A percentile compares a stretch with the other conserved stretches of the same genome.
phyloP scores from a whole-genome alignment of 2,113 vertebrate species.

The Chloropsis cyanopogon region DNA sequence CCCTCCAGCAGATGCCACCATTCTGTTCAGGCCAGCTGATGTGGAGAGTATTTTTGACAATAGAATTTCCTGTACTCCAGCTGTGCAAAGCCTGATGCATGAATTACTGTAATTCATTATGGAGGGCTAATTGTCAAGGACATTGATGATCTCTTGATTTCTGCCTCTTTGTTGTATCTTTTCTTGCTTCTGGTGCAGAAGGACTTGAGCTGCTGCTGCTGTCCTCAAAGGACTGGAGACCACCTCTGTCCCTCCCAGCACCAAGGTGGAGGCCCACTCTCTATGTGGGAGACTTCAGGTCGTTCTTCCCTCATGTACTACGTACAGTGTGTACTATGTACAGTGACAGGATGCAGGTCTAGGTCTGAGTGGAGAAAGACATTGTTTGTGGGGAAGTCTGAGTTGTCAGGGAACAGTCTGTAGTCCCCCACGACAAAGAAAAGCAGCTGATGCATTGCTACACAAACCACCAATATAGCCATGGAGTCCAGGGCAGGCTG shows the following conservation, averaged over 20 bases:
- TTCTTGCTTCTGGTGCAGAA: not conserved
- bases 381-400: not conserved
- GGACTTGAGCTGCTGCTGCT: not conserved
- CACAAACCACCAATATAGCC: rapidly evolving
- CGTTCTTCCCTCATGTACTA: not conserved
- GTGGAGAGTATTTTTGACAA: not conserved
- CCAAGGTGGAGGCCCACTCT: not conserved
- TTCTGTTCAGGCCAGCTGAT: not conserved
- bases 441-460: not conserved
- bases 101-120: not conserved
- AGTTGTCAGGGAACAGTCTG: not conserved
- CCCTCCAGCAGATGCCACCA: not conserved
- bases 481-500: not conserved
- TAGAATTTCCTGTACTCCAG: not conserved
- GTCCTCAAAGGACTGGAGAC: not conserved
- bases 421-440: not conserved
- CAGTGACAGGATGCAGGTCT: not conserved
- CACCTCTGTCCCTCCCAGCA: not conserved
- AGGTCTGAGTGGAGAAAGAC: not conserved
- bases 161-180: not conserved
- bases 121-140: not conserved
- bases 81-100: not conserved
- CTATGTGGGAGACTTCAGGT: not conserved
- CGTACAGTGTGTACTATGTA: not conserved
- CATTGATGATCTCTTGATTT: not conserved